These are phyloP conservation scores for Paraplagusia blochii DNA, from an alignment of 2,113 vertebrate species.

Conservation along the genomic window DNA sequence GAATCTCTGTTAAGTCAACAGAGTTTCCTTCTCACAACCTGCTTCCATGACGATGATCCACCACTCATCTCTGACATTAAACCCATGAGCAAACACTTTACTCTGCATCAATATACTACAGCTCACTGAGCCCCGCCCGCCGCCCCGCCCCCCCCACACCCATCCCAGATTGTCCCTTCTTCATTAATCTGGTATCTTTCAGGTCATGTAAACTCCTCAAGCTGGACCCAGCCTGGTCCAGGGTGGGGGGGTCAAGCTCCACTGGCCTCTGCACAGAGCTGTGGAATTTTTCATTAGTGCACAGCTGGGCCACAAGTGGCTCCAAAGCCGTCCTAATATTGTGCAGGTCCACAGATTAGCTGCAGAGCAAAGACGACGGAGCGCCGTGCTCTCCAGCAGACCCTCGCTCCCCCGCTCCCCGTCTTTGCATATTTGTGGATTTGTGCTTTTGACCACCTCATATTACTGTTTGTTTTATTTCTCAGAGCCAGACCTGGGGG, in stretches of 20 bases:
- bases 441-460: slow-evolving; percentile 83
- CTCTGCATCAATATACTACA: slow-evolving; percentile 82
- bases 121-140: too few relatives aligned
- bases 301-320: slow-evolving; percentile 94
- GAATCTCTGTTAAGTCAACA: slow-evolving; percentile 92
- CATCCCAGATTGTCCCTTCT: slow-evolving; percentile 82
- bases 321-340: slow-evolving; percentile 97
- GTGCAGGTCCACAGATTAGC: slow-evolving; percentile 81
- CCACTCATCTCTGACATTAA: slow-evolving; percentile 96
- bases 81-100: slow-evolving; percentile 93
- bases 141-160: slow-evolving; percentile 63
- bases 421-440: slow-evolving; percentile 90
- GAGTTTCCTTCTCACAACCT: slow-evolving; percentile 64
- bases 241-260: slow-evolving; percentile 79
- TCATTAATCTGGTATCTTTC: slow-evolving; percentile 95
- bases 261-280: slow-evolving; percentile 86
- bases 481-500: slow-evolving; percentile 72
- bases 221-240: slow-evolving; percentile 77
- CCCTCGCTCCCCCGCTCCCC: too few relatives aligned
- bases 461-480: slow-evolving; percentile 84
- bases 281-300: slow-evolving; percentile 99
- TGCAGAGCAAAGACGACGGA: slow-evolving; percentile 76
- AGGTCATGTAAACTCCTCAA: slow-evolving; percentile 90
- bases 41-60: slow-evolving; percentile 82
- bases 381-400: slow-evolving; percentile 82